Percentiles rank a stretch among this genome's conserved stretches.
Evolutionary conservation across 2,888 invertebrate species (phyloP).

Genomic region (Drosophila aldrichi): DNA sequence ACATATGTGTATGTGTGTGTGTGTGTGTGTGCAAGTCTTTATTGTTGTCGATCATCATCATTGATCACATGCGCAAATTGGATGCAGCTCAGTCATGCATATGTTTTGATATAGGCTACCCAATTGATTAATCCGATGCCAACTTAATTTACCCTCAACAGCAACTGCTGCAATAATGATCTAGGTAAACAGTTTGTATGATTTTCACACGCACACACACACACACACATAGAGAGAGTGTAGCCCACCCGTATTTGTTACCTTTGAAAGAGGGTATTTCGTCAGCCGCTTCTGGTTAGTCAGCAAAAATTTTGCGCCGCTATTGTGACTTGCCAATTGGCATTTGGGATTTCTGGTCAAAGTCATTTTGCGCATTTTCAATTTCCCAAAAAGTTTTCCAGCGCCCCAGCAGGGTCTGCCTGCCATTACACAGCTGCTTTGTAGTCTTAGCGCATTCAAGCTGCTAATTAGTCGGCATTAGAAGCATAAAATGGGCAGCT

Average conservation of each 20-base stretch:
- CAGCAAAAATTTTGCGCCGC: constrained; percentile 51
- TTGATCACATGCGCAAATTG: constrained; percentile 65
- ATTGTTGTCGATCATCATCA: constrained; percentile 43
- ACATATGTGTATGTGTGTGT: background rate
- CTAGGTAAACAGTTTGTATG: constrained; percentile 59
- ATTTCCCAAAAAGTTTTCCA: constrained; percentile 68
- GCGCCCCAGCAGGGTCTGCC: constrained; percentile 4
- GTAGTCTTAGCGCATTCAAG: constrained; percentile 81
- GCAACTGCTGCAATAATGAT: constrained; percentile 45
- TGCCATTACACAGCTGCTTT: constrained; percentile 65
- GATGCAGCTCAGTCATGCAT: constrained; percentile 59
- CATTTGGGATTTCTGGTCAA: constrained; percentile 78
- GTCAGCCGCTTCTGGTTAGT: constrained; percentile 52
- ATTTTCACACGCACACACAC: constrained; percentile 49
- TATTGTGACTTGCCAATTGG: constrained; percentile 76
- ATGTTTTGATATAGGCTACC: constrained; percentile 57
- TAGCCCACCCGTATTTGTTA: constrained; percentile 41
- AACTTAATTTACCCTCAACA: constrained; percentile 52
- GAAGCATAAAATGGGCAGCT: constrained; percentile 57
- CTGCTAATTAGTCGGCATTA: constrained; percentile 78
- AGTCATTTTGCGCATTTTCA: constrained; percentile 80
- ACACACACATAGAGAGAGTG: background rate
- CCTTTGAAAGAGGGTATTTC: constrained; percentile 52
- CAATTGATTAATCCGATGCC: constrained; percentile 55
- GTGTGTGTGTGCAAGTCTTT: constrained; percentile 3